Conservation (phyloP, 2,113 vertebrate species). For the Geococcyx californianus region DNA sequence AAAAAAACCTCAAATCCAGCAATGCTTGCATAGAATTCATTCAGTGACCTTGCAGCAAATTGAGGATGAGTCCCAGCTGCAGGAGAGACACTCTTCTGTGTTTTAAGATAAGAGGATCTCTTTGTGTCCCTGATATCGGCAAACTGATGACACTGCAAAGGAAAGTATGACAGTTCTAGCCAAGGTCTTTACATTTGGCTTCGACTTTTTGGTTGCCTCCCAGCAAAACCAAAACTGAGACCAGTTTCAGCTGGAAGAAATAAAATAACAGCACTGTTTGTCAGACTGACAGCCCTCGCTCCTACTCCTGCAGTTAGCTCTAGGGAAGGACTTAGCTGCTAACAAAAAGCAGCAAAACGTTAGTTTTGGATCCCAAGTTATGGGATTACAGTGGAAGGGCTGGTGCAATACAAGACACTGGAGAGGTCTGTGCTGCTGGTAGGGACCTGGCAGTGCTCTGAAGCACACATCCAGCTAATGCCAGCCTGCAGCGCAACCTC, state of each 20-base stretch:
- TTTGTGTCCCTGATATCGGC: background rate
- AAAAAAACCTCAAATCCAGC: background rate
- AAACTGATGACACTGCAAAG: background rate
- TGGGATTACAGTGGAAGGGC: background rate
- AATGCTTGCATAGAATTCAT: background rate
- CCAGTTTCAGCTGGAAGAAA: background rate
- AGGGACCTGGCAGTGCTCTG: background rate
- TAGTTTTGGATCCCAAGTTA: background rate
- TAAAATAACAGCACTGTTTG: background rate
- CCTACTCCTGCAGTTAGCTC: background rate
- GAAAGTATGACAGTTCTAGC: background rate
- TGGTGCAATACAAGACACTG: rapidly evolving
- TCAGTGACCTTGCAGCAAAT: background rate
- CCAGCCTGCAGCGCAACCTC: rapidly evolving
- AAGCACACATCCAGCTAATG: too few relatives aligned
- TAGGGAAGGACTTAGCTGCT: background rate
- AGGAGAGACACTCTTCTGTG: background rate
- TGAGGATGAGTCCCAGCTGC: rapidly evolving
- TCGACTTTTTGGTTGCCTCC: background rate
- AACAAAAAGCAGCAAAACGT: too few relatives aligned
- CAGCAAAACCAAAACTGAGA: background rate
- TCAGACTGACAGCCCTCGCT: background rate
- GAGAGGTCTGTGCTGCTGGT: rapidly evolving
- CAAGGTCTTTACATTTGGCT: background rate
- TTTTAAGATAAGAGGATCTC: background rate